Evolutionary conservation across 2,888 invertebrate species (phyloP).

Genomic region (Hybos culiciformis): DNA sequence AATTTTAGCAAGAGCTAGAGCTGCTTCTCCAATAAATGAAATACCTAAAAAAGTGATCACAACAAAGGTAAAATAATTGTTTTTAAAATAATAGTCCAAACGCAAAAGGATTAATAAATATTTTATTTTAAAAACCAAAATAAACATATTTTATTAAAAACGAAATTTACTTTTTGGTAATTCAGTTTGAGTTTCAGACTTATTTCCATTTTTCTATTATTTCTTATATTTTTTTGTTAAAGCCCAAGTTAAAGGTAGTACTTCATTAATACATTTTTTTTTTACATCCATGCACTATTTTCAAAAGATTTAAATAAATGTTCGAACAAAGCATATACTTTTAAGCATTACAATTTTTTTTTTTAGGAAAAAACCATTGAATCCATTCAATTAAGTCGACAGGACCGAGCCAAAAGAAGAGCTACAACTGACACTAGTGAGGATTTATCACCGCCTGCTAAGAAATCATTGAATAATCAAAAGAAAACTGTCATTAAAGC

Average conservation of each 20-base stretch:
- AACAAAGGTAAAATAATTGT: conserved; percentile 18
- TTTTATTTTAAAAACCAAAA: no score
- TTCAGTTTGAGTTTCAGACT: no score
- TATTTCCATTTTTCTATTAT: not conserved
- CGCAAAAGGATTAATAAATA: no score
- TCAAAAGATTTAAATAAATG: conserved; percentile 11
- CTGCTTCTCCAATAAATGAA: conserved; percentile 21
- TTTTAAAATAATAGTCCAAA: not conserved
- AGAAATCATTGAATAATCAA: no score
- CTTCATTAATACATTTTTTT: no score
- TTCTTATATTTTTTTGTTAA: not conserved
- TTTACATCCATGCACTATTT: no score
- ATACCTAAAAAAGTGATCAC: conserved; percentile 21
- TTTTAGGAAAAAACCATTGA: not conserved
- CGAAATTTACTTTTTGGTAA: no score
- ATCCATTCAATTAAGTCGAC: conserved; percentile 16
- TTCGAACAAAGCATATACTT: conserved; percentile 9
- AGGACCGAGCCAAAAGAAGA: conserved; percentile 24
- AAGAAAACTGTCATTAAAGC: no score
- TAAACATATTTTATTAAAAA: no score
- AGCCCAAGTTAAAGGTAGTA: no score
- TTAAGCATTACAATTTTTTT: conserved; percentile 5
- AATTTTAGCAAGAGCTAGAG: conserved; percentile 24
- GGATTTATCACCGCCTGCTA: conserved; percentile 11
- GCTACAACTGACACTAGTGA: conserved; percentile 13